These are phyloP conservation scores for Sinocyclocheilus anshuiensis DNA, from an alignment of 2,113 vertebrate species.

Conservation along the genomic window DNA sequence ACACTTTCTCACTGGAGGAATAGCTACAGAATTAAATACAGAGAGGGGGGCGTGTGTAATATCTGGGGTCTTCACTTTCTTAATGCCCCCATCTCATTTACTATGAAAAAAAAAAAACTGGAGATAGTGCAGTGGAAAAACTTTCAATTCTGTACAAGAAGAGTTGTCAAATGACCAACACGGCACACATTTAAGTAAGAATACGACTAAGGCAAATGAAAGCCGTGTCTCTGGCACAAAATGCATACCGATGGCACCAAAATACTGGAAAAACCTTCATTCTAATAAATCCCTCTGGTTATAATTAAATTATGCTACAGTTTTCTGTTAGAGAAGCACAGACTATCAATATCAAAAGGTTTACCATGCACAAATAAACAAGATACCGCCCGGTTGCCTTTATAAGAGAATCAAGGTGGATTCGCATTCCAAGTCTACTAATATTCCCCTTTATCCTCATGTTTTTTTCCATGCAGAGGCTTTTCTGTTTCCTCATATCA, in stretches of 20 bases:
- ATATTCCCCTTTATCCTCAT: conserved; percentile 32
- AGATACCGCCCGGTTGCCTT: not conserved
- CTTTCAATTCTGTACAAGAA: not conserved
- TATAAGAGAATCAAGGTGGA: not conserved
- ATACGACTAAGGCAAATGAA: not conserved
- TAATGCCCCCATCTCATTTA: not conserved
- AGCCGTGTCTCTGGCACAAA: not conserved
- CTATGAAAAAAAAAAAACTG: not conserved
- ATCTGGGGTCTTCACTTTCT: not conserved
- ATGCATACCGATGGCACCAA: not conserved
- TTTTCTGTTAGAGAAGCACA: not conserved
- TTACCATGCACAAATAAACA: not conserved
- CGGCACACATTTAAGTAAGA: not conserved
- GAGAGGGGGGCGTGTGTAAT: not conserved
- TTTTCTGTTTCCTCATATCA: conserved; percentile 30
- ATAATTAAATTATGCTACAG: conserved; percentile 30
- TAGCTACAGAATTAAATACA: conserved; percentile 1
- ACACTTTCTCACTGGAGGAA: conserved; percentile 15
- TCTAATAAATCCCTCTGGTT: conserved; percentile 22
- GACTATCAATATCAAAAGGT: conserved; percentile 14
- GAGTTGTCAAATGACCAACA: not conserved
- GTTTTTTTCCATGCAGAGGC: conserved; percentile 29
- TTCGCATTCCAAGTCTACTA: conserved; percentile 12
- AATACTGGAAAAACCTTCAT: not conserved
- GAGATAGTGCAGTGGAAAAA: not conserved